These are phyloP conservation scores for Blera fallax DNA, from an alignment of 2,888 invertebrate genomes.

Conservation along the genomic window DNA sequence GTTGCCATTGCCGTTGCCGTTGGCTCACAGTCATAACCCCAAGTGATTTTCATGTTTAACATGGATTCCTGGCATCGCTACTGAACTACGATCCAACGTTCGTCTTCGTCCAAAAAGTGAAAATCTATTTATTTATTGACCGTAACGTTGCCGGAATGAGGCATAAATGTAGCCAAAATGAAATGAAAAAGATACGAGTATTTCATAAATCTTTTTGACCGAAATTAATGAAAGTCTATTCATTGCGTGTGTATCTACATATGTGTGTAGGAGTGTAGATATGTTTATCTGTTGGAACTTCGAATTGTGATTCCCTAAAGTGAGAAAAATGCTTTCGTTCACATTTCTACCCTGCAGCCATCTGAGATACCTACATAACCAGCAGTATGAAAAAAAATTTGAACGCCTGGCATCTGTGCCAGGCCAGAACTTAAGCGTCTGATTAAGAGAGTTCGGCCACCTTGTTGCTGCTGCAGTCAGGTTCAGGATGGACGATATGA, in stretches of 20 bases:
- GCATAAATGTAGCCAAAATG: constrained; percentile 8
- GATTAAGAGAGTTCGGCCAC: background rate
- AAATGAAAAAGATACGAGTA: constrained; percentile 45
- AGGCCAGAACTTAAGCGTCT: constrained; percentile 1
- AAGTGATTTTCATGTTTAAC: constrained; percentile 23
- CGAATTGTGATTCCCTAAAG: constrained; percentile 9
- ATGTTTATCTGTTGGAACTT: no score
- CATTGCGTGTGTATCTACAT: background rate
- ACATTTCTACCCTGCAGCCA: background rate
- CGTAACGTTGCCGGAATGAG: background rate
- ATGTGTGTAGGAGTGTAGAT: background rate
- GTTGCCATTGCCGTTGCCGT: background rate
- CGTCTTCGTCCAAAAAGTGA: background rate
- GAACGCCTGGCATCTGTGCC: constrained; percentile 1
- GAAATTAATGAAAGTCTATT: constrained; percentile 21
- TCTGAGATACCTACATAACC: background rate
- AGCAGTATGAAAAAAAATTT: background rate
- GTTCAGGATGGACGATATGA: background rate
- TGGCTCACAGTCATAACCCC: background rate
- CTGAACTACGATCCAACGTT: background rate
- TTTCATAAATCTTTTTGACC: constrained; percentile 42
- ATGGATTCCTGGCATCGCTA: background rate
- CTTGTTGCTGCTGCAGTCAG: background rate
- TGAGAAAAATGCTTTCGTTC: background rate
- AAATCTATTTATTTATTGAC: background rate